Conservation (phyloP, 35 echinoderm and acorn worm genomes). For the Apostichopus japonicus region DNA sequence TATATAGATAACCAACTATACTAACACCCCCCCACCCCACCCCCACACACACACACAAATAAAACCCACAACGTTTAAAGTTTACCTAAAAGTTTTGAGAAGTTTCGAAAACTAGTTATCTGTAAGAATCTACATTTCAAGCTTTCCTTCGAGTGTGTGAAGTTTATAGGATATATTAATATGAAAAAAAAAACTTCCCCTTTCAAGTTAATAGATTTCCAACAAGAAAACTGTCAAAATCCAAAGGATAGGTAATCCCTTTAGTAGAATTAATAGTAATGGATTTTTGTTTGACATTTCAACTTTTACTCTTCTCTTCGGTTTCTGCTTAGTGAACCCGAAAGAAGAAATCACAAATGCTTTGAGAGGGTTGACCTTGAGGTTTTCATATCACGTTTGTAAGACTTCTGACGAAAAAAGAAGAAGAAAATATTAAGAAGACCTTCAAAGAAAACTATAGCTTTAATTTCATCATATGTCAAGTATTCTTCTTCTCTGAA, state of each 20-base stretch:
- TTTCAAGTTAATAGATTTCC: not conserved
- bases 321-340: not conserved
- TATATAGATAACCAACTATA: too few relatives aligned
- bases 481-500: not conserved
- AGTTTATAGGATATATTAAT: too few relatives aligned
- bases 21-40: too few relatives aligned
- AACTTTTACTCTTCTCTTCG: not conserved
- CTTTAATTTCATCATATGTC: slow-evolving; percentile 24
- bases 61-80: too few relatives aligned
- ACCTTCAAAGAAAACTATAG: slow-evolving; percentile 10
- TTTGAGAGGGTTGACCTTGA: slow-evolving; percentile 20
- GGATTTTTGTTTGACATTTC: slow-evolving; percentile 13
- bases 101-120: too few relatives aligned
- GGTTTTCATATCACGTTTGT: not conserved
- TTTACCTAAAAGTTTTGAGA: too few relatives aligned
- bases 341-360: not conserved
- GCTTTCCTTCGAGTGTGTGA: too few relatives aligned
- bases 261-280: slow-evolving; percentile 16
- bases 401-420: too few relatives aligned
- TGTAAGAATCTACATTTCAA: too few relatives aligned
- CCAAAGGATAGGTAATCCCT: slow-evolving; percentile 3
- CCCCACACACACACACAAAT: too few relatives aligned
- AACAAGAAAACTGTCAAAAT: not conserved
- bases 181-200: not conserved
- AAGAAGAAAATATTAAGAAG: not conserved